Evolutionary conservation across 2,888 invertebrate species (phyloP), one percentile per base, ranked within the genome.

Genomic region (Pterostichus madidus): DNA sequence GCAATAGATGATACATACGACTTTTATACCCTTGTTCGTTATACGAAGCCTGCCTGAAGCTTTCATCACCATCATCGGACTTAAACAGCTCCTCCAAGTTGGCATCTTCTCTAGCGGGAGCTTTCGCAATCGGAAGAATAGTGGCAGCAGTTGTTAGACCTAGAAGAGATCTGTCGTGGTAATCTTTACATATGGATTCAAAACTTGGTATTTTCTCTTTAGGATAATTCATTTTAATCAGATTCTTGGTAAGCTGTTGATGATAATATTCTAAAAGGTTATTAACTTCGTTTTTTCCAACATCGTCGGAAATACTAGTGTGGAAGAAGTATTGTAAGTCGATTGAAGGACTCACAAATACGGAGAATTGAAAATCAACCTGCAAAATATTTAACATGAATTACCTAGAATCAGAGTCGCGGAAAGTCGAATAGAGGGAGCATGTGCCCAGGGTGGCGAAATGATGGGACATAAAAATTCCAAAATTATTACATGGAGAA

Each of bases 311-410:
- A 11, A 88, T 87, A 85, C 90, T 91, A 0, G 90, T 91, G n/a
- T 88, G 88, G 15, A 90, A 86, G 84, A 91, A 91, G 84, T 91
- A 91, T 75, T 87, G 89, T 13, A 91, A 85, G 86, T 91, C 91
- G 24, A 90, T 84, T 0, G 89, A 90, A 7, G 91, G 91, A 53
- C 90, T 89, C 5, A 88, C 86, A 84, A 89, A 91, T 46, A 87
- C 81, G 75, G 88, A 88, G 84, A 91, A 82, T 88, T 91, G 91
- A 83, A 91, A 91, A 85, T 91, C 91, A 75, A 91, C 90, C 91
- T 91, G 86, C 0, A 90, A 80, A 88, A 75, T 61, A 79, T 53
- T 64, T 68, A 15, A 46, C 24, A 78, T 78, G 49, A 24, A 24
- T 24, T 24, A 24, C 24, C 24, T 24, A 2, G 24, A 24, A 24